phyloP scores from a whole-genome alignment of 35 echinoderm and acorn worm species.

The Acanthaster planci region DNA sequence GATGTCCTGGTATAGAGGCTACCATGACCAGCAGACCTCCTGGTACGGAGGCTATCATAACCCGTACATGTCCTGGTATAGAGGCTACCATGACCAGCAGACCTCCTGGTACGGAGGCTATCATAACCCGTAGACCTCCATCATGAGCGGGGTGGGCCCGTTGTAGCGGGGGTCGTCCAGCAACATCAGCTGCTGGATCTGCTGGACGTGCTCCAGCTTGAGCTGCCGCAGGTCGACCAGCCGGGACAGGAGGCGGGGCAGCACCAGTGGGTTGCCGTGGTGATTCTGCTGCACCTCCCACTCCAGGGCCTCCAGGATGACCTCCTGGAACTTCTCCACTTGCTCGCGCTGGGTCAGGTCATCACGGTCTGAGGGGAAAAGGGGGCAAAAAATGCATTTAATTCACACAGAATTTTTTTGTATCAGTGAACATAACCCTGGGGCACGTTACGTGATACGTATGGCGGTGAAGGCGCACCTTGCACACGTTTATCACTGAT shows the following conservation, averaged over 20 bases:
- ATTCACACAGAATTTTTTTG: too few relatives aligned
- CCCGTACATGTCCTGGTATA: too few relatives aligned
- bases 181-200: conserved; percentile 89
- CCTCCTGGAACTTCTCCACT: conserved; percentile 95
- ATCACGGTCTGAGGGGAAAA: conserved; percentile 98
- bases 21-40: too few relatives aligned
- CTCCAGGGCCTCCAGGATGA: conserved; percentile 89
- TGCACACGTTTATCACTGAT: too few relatives aligned
- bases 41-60: too few relatives aligned
- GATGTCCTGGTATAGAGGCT: too few relatives aligned
- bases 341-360: conserved; percentile 79
- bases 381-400: too few relatives aligned
- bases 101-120: background rate
- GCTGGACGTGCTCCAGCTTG: conserved; percentile 93
- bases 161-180: conserved; percentile 68
- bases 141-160: conserved; percentile 90
- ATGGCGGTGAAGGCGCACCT: too few relatives aligned
- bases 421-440: too few relatives aligned
- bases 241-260: conserved; percentile 73
- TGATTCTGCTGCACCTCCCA: conserved; percentile 91
- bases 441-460: too few relatives aligned
- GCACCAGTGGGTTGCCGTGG: conserved; percentile 58
- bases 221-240: conserved; percentile 93
- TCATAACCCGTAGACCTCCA: conserved; percentile 90
- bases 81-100: too few relatives aligned